These are phyloP conservation scores for Stenodema calcarata DNA, from an alignment of 2,888 invertebrate species.

Conservation along the genomic window DNA sequence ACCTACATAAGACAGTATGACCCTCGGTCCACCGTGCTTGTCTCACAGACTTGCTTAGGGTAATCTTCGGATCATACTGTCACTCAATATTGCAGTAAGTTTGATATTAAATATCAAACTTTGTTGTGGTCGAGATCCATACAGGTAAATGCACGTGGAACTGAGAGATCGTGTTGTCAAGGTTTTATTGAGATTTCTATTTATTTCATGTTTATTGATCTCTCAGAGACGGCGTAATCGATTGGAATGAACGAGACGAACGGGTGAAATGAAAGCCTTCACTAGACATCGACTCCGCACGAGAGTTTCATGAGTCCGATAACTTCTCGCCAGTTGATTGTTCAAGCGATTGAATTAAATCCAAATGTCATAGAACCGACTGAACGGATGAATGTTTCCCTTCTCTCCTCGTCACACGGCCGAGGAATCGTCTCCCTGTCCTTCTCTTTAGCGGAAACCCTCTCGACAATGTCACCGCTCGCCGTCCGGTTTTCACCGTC, in stretches of 20 bases:
- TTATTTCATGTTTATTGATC: too few species aligned
- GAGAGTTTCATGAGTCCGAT: not conserved
- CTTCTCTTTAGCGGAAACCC: not conserved
- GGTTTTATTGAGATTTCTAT: too few species aligned
- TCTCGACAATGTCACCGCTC: not conserved
- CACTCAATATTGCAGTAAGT: too few species aligned
- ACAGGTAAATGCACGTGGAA: too few species aligned
- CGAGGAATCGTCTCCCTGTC: not conserved
- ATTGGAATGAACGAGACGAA: not conserved
- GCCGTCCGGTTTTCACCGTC: not conserved
- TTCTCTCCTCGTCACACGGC: not conserved
- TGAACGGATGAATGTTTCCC: not conserved
- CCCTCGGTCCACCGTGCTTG: too few species aligned
- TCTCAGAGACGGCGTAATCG: too few species aligned
- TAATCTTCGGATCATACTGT: too few species aligned
- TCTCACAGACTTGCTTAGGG: too few species aligned
- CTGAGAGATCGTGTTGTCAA: too few species aligned
- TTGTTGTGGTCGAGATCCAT: too few species aligned
- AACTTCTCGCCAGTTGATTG: not conserved
- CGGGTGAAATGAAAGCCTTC: not conserved
- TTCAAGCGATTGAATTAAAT: not conserved
- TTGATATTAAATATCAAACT: too few species aligned
- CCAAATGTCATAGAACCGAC: not conserved
- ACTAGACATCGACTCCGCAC: not conserved
- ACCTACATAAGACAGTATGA: too few species aligned